Percentiles rank a stretch among this genome's conserved stretches.
Evolutionary conservation across 1,140 invertebrate genomes (phyloP).

Genomic region (Galleria mellonella): DNA sequence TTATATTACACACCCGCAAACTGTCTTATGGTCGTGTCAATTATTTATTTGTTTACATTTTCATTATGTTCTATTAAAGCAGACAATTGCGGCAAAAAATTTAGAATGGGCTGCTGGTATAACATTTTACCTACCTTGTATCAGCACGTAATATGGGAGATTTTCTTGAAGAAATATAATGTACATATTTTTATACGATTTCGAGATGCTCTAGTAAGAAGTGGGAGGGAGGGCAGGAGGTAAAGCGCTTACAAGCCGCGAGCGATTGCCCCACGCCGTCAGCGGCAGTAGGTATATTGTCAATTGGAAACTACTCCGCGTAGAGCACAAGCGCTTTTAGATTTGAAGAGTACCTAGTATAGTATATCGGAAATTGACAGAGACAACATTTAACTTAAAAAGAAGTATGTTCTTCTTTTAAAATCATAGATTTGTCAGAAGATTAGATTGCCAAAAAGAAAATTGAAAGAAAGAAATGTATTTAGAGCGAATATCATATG

Average conservation of each 20-base stretch:
- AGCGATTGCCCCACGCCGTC: conserved; percentile 34
- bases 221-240: conserved; percentile 3
- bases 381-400: conserved; percentile 11
- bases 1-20: too few relatives aligned
- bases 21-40: too few relatives aligned
- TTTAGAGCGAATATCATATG: too few relatives aligned
- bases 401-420: not conserved
- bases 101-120: too few relatives aligned
- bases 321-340: conserved; percentile 41
- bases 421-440: not conserved
- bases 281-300: conserved; percentile 33
- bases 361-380: conserved; percentile 26
- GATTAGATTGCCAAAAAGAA: conserved; percentile 5
- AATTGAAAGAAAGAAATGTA: too few relatives aligned
- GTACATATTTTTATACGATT: conserved; percentile 16
- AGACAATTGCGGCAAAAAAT: too few relatives aligned
- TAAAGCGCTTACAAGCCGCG: conserved; percentile 33
- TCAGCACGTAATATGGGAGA: too few relatives aligned
- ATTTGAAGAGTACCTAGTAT: conserved; percentile 35
- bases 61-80: too few relatives aligned
- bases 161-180: not conserved
- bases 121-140: too few relatives aligned
- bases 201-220: not conserved
- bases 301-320: conserved; percentile 53
- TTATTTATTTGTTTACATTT: too few relatives aligned